A percentile compares a stretch with the other conserved stretches of the same genome.
Evolutionary conservation across 2,113 vertebrate species (phyloP).

Genomic region (Muntiacus muntjak): DNA sequence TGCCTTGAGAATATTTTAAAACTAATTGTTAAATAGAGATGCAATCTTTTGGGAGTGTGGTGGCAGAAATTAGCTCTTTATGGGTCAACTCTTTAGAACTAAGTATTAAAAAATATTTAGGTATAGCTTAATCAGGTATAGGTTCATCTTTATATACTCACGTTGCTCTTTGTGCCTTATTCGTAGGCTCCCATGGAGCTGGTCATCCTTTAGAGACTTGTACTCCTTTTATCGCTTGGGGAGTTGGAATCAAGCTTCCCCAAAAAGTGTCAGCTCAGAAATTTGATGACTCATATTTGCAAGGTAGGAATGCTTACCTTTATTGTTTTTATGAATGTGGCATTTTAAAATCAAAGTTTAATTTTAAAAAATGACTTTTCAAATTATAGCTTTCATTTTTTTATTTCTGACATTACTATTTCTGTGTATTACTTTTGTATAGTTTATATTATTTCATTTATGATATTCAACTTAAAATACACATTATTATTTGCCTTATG

Average conservation of each 20-base stretch:
- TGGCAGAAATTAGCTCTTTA: not conserved
- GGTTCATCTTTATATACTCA: not conserved
- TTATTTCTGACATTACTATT: not conserved
- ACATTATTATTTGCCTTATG: not conserved
- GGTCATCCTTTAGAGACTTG: constrained; percentile 95
- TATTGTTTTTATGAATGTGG: not conserved
- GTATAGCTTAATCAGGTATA: not conserved
- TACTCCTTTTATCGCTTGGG: constrained; percentile 94
- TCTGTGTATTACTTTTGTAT: not conserved
- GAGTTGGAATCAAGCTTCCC: constrained; percentile 90
- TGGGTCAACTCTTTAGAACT: not conserved
- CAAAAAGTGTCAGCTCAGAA: constrained; percentile 81
- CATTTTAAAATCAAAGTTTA: constrained; percentile 6
- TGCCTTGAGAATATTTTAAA: not conserved
- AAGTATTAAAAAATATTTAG: not conserved
- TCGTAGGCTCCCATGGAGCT: constrained; percentile 92
- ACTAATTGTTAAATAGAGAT: not conserved
- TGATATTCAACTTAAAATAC: not conserved
- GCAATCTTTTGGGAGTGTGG: not conserved
- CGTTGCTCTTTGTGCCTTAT: not conserved
- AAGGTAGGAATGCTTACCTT: constrained; percentile 82
- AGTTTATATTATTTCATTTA: not conserved
- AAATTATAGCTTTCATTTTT: constrained; percentile 16
- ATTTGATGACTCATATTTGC: constrained; percentile 85
- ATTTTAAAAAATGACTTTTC: not conserved